phyloP scores from a whole-genome alignment of 2,797 vertebrate species.

The Danionella dracula region DNA sequence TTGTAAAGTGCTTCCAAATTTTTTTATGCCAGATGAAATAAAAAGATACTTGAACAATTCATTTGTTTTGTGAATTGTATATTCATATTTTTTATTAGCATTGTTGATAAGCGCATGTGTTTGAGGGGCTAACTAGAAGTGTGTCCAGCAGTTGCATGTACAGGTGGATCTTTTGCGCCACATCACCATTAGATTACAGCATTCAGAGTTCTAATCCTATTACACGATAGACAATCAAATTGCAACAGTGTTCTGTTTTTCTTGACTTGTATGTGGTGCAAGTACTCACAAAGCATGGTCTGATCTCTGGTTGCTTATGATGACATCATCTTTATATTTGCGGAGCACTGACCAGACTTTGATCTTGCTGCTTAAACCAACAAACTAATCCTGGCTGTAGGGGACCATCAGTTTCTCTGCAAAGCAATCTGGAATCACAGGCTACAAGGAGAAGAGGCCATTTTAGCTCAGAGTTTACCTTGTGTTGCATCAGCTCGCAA shows the following conservation, averaged over 20 bases:
- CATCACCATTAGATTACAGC: conserved; percentile 10
- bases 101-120: not conserved
- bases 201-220: conserved; percentile 1
- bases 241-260: conserved; percentile 6
- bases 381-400: conserved; percentile 34
- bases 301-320: conserved; percentile 16
- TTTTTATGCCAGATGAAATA: too few relatives aligned
- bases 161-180: not conserved
- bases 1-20: too few relatives aligned
- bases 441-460: conserved; percentile 1
- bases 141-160: conserved; percentile 15
- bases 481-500: conserved; percentile 42
- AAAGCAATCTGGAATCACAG: conserved; percentile 38
- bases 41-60: too few relatives aligned
- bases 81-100: too few relatives aligned
- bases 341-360: conserved; percentile 16
- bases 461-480: conserved; percentile 33
- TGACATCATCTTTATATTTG: conserved; percentile 31
- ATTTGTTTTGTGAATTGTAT: too few relatives aligned
- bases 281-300: not conserved
- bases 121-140: not conserved
- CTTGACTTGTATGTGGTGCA: not conserved
- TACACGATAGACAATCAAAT: conserved; percentile 17
- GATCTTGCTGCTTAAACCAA: conserved; percentile 28
- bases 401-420: conserved; percentile 28